A percentile compares a stretch with the other conserved stretches of the same genome.
phyloP scores from a whole-genome alignment of 2,888 invertebrate species.

The Ectropis crepuscularia region DNA sequence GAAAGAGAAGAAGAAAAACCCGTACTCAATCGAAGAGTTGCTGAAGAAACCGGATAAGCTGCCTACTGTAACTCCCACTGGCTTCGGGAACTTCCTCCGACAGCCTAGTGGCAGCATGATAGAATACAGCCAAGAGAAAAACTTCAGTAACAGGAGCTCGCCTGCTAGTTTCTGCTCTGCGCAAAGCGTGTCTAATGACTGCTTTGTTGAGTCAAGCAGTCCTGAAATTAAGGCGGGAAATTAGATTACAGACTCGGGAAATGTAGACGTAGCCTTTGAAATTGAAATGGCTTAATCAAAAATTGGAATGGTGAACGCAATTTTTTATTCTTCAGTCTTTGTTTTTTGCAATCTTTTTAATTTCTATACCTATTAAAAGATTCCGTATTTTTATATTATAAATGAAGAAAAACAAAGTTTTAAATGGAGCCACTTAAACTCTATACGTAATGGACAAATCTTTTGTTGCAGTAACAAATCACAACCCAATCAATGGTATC shows the following conservation, averaged over 20 bases:
- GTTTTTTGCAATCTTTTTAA: no score
- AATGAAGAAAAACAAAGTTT: no score
- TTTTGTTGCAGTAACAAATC: no score
- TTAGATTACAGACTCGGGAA: constrained; percentile 5
- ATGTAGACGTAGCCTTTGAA: not conserved
- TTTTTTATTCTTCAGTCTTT: no score
- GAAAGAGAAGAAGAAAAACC: constrained; percentile 88
- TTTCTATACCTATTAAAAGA: no score
- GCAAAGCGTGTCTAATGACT: constrained; percentile 75
- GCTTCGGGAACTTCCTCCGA: constrained; percentile 76
- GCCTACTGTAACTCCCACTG: constrained; percentile 64
- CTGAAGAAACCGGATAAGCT: constrained; percentile 91
- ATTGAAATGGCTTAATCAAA: no score
- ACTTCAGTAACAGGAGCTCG: constrained; percentile 72
- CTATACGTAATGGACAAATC: no score
- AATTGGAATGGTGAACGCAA: no score
- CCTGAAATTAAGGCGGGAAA: constrained; percentile 76
- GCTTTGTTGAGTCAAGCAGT: constrained; percentile 67
- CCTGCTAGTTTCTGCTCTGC: constrained; percentile 77
- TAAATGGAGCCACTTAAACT: no score
- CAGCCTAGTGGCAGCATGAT: constrained; percentile 86
- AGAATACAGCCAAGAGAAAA: constrained; percentile 67
- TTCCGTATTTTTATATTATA: no score
- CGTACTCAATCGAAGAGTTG: constrained; percentile 94
- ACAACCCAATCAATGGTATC: no score